phyloP scores from a whole-genome alignment of 2,797 vertebrate species.

The Oophaga sylvatica region DNA sequence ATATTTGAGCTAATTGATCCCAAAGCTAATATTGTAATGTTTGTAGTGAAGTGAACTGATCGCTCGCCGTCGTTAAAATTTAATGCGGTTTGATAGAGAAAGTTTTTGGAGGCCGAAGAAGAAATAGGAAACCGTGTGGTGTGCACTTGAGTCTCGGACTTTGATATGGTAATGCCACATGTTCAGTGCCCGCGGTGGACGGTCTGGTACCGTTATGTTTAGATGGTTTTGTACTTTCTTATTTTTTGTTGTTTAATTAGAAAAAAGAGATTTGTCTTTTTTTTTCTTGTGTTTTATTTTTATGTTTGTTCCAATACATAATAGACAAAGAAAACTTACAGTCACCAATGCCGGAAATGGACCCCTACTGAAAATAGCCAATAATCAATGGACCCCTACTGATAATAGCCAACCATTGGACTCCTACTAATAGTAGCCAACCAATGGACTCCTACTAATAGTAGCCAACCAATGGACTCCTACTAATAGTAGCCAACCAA shows the following conservation, averaged over 20 bases:
- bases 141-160: not conserved
- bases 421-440: too few relatives aligned
- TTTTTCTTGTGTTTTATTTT: not conserved
- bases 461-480: too few relatives aligned
- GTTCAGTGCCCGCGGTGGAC: not conserved
- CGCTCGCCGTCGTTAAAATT: constrained; percentile 35
- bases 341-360: not conserved
- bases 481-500: too few relatives aligned
- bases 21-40: constrained; percentile 53
- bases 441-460: too few relatives aligned
- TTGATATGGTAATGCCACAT: constrained; percentile 20
- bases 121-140: constrained; percentile 8
- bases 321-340: not conserved
- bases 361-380: too few relatives aligned
- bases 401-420: too few relatives aligned
- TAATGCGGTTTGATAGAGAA: constrained; percentile 31
- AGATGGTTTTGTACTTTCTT: not conserved
- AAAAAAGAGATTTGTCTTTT: not conserved
- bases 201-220: not conserved
- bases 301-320: not conserved
- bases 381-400: too few relatives aligned
- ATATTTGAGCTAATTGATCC: constrained; percentile 60
- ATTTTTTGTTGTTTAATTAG: not conserved
- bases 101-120: constrained; percentile 39
- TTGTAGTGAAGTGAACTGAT: constrained; percentile 31